These are phyloP conservation scores for Steinernema hermaphroditum DNA, from an alignment of 2,888 invertebrate genomes.

Conservation along the genomic window DNA sequence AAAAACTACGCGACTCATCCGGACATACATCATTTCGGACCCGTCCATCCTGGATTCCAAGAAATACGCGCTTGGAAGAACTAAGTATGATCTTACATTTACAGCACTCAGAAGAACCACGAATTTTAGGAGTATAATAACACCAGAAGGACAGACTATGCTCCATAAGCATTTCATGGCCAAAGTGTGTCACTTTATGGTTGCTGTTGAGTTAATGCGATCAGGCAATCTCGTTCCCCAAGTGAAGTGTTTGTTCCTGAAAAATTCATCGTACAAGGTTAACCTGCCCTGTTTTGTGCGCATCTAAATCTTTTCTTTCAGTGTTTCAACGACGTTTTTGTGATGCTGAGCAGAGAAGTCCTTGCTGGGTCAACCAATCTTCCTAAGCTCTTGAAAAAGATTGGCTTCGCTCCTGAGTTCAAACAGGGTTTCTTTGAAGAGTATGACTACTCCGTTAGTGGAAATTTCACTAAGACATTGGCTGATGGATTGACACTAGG, in stretches of 20 bases:
- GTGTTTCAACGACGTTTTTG: not conserved
- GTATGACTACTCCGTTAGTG: not conserved
- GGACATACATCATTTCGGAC: not conserved
- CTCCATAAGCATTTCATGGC: not conserved
- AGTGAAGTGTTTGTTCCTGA: not conserved
- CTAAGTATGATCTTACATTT: not conserved
- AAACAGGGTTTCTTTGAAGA: conserved; percentile 8
- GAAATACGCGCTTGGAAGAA: not conserved
- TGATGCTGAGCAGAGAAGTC: not conserved
- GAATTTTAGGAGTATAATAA: not conserved
- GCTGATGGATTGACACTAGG: not conserved
- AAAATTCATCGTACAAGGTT: not conserved
- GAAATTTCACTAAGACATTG: not conserved
- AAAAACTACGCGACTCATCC: no score
- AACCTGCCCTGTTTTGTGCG: not conserved
- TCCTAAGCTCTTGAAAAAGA: not conserved
- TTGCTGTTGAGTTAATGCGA: not conserved
- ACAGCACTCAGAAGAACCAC: not conserved
- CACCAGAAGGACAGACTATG: not conserved
- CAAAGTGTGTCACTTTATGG: not conserved
- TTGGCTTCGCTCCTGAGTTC: not conserved
- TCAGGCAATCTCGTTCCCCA: not conserved
- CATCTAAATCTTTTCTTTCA: not conserved
- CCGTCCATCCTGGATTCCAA: not conserved
- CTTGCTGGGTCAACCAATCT: conserved; percentile 1